Evolutionary conservation across 2,113 vertebrate species (phyloP).

Genomic region (Psittacula cyanocephala): DNA sequence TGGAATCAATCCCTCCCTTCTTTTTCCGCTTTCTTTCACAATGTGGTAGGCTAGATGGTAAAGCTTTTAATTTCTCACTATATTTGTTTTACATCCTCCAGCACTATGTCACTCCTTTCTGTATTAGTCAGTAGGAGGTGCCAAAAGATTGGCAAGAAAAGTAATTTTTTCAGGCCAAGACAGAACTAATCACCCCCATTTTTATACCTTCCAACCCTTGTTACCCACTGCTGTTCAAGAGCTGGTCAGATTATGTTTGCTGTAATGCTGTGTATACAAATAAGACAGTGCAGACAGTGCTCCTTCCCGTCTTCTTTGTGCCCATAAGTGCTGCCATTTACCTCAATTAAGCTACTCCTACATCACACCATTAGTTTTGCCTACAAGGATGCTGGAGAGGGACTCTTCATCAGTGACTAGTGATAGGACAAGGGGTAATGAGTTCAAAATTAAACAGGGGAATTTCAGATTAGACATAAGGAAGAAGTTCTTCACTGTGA

Average conservation of each 20-base stretch:
- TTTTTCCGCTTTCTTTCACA: neutral
- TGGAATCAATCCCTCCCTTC: neutral
- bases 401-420: neutral
- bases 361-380: neutral
- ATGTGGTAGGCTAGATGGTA: neutral
- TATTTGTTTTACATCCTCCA: neutral
- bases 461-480: neutral
- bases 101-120: neutral
- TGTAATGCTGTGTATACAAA: neutral
- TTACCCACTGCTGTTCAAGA: neutral
- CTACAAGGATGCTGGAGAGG: neutral
- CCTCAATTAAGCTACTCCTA: neutral
- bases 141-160: conserved; percentile 42
- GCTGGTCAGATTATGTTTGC: neutral
- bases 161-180: neutral
- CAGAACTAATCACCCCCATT: conserved; percentile 1
- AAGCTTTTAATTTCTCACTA: neutral
- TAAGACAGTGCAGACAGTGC: accelerated
- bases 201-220: neutral
- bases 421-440: neutral
- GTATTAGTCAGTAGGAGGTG: conserved; percentile 34
- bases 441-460: neutral
- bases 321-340: neutral
- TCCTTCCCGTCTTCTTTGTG: neutral
- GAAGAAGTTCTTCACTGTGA: neutral